Evolutionary conservation across 2,888 invertebrate genomes (phyloP).

Genomic region (Melitaea athalia): DNA sequence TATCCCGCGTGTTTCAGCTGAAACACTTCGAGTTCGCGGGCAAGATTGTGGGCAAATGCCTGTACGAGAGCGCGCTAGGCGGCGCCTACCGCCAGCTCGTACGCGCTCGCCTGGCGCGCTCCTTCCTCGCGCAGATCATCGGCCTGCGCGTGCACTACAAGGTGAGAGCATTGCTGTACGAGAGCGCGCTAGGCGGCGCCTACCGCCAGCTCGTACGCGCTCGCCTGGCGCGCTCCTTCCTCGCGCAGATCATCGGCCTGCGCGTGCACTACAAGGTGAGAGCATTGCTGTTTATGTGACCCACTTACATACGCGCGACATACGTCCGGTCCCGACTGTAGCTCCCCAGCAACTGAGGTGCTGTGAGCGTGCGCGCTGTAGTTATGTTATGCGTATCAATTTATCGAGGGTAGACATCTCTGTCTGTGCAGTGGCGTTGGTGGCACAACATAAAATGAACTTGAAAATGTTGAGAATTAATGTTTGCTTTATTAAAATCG

Average conservation of each 20-base stretch:
- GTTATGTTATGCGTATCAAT: too few relatives aligned
- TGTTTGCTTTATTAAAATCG: too few relatives aligned
- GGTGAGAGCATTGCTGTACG: slow-evolving; percentile 80
- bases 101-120: slow-evolving; percentile 93
- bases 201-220: slow-evolving; percentile 95
- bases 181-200: slow-evolving; percentile 94
- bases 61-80: slow-evolving; percentile 96
- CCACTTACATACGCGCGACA: too few relatives aligned
- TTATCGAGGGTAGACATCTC: too few relatives aligned
- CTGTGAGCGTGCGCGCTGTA: too few relatives aligned
- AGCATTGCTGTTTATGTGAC: too few relatives aligned
- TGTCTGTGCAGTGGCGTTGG: too few relatives aligned
- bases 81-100: slow-evolving; percentile 94
- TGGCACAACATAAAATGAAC: too few relatives aligned
- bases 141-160: slow-evolving; percentile 96
- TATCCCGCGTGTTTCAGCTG: slow-evolving; percentile 60
- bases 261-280: slow-evolving; percentile 94
- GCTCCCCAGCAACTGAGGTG: too few relatives aligned
- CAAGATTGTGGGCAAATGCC: slow-evolving; percentile 95
- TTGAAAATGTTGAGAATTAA: too few relatives aligned
- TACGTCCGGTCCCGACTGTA: too few relatives aligned
- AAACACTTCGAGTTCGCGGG: slow-evolving; percentile 97
- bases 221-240: slow-evolving; percentile 94
- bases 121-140: slow-evolving; percentile 96
- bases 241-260: slow-evolving; percentile 96